Evolutionary conservation across 2,113 vertebrate genomes (phyloP), one percentile per base, ranked within the genome.

Genomic region (Lophura nycthemera): DNA sequence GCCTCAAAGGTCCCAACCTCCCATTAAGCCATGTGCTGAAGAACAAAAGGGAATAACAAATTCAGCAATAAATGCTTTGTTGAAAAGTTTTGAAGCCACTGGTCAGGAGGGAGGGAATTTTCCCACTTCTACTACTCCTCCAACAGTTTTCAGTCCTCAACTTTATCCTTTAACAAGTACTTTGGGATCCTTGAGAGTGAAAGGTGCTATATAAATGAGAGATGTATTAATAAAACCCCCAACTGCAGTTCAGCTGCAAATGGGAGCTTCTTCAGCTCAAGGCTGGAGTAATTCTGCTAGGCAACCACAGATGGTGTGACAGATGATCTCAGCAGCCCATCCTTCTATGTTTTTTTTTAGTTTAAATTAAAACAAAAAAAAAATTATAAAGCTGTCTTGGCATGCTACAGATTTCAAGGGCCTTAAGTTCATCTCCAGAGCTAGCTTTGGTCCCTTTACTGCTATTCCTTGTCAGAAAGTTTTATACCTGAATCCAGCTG

Each of bases 301-400:
- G 96, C 89, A 96, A 94, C 94, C 88, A 95, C 97, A 97, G 97
- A 97, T 97, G 97, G 97, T 96, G 94, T 96, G 96, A 96, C 96
- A 97, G 97, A 97, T 96, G 96, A 97, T 93, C 96, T 96, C 97
- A 96, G 94, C 96, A 97, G 60, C 95, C 94, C 93, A 92, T 94
- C 88, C 86, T 94, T 91, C 93, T 89, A 83, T 97, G 86, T 86
- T 90, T 83, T 94, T 97, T 93, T 95, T 95, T 86, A 77, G 81
- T 94, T 97, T 97, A 96, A 97, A 97, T 96, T 96, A 94, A 96
- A 96, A 92, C 70, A 84, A 92, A 89, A 94, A 88, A 92, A 96
- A 95, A 96, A 92, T 75, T 92, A 89, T 94, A 93, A 97, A 95
- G 75, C 91, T 95, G 89, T 91, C 94, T 92, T 89, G 94, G 81